Evolutionary conservation across 1,140 invertebrate species (phyloP), one percentile per base, ranked within the genome.

Genomic region (Cyclargus thomasi): DNA sequence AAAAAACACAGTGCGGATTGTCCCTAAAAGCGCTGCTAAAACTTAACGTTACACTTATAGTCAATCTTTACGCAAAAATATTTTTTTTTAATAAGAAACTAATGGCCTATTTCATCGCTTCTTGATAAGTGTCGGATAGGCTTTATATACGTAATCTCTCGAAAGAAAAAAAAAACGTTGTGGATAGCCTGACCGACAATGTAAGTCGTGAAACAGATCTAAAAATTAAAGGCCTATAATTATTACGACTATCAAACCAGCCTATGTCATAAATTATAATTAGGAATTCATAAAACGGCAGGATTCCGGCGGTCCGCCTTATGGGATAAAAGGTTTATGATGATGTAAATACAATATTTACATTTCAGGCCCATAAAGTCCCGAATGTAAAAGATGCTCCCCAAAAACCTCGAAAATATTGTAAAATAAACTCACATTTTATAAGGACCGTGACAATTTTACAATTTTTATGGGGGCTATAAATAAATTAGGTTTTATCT

Each of bases 301-400:
- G 18, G n/a, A 17, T 17, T 17, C 17, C 53, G 53, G 7, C 6
- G 20, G 18, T 18, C 3, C 53, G 53, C 53, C 53, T 59, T 59
- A 16, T 11, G 39, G 55, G 55, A 59, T 59, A 20, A 59, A 59
- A 59, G 55, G 55, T 59, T 59, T 18, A 59, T 59, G 55, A 59
- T 59, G 55, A 20, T 59, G 17, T 59, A 59, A 59, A 20, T 59
- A 59, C 17, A 20, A 20, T 59, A 59, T 59, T 59, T 20, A 59
- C 20, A 59, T 55, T 55, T 18, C 6, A 17, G 53, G 53, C 6
- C 53, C 16, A 55, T 55, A 20, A 55, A 55, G 39, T 1, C 39
- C 39, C 39, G 10, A 47, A 47, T 29, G 29, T 29, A 47, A 47
- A 47, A 47, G 39, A 16, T 47, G 10, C 11, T 47, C 11, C 39